These are phyloP conservation scores for Bovichtus variegatus DNA, from an alignment of 2,797 vertebrate species.

Conservation along the genomic window DNA sequence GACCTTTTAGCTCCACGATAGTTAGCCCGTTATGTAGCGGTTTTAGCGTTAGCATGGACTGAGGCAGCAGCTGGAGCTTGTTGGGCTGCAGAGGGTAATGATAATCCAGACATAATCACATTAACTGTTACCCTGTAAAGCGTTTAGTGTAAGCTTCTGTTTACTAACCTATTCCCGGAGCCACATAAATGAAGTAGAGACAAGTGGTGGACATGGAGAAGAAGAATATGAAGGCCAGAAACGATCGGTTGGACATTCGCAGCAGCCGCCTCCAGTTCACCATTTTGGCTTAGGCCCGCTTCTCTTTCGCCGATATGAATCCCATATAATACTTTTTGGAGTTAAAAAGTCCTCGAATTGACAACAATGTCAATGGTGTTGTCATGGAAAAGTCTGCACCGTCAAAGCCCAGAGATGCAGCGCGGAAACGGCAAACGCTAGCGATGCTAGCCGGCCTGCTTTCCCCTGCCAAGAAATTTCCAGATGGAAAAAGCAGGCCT, in stretches of 20 bases:
- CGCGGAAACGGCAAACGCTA: slow-evolving; percentile 51
- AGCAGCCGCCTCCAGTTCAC: slow-evolving; percentile 89
- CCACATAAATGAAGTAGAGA: slow-evolving; percentile 96
- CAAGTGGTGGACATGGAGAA: slow-evolving; percentile 96
- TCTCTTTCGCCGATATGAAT: slow-evolving; percentile 69
- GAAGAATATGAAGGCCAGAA: slow-evolving; percentile 95
- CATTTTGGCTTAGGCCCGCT: slow-evolving; percentile 86
- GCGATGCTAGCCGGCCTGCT: slow-evolving; percentile 67
- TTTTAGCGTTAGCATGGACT: not conserved
- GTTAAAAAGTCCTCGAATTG: slow-evolving; percentile 58
- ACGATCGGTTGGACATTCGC: slow-evolving; percentile 94
- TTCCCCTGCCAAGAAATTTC: slow-evolving; percentile 75
- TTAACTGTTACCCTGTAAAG: slow-evolving; percentile 42
- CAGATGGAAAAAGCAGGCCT: slow-evolving; percentile 77
- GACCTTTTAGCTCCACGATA: not conserved
- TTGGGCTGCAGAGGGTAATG: slow-evolving; percentile 23
- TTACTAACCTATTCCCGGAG: slow-evolving; percentile 93
- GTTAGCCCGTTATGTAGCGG: slow-evolving; percentile 24
- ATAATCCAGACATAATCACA: slow-evolving; percentile 47
- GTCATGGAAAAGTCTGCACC: slow-evolving; percentile 56
- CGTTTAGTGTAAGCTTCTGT: slow-evolving; percentile 4
- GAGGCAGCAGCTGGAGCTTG: slow-evolving; percentile 2
- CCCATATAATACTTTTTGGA: slow-evolving; percentile 78
- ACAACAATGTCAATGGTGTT: slow-evolving; percentile 23
- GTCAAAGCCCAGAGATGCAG: slow-evolving; percentile 59